Evolutionary conservation across 1,140 invertebrate genomes (phyloP), one percentile per base, ranked within the genome.

Genomic region (Drosophila insularis): DNA sequence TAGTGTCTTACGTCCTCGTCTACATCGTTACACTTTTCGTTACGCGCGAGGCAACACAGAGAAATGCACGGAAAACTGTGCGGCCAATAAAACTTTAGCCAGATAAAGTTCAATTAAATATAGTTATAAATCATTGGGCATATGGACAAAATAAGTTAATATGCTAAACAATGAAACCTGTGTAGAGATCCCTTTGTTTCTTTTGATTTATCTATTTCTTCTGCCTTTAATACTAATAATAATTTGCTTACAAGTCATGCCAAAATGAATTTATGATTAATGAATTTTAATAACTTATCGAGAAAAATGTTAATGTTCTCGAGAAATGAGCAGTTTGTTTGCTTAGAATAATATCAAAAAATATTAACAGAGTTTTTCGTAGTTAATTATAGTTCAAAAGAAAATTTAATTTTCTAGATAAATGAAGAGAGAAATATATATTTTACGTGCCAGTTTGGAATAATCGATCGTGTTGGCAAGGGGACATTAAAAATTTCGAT

Each of bases 51-150:
- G 71, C 79, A 32, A 37, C 5, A 54, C 13, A 31, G 19, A 46
- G 58, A 50, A 21, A 50, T 50, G 43, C 14, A 7, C 19, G 43
- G 4, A 17, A 17, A 43, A 27, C 13, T 43, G 7, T 13, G 8
- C n/a, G 17, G 6, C 40, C 32, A 35, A 35, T 35, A 35, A 31
- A 68, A 56, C 40, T 35, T 65, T 58, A 61, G 58, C 31, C 67
- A 78, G 74, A 85, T 74, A 50, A 62, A 80, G 77, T 80, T 80
- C 70, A 85, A 85, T 84, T 73, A 71, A 84, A 77, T 63, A 54
- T 46, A 69, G 43, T 70, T 77, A 68, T 87, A 76, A 73, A 81
- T 87, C 78, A 87, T 54, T 55, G 60, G 46, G 7, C 67, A 71
- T 70, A 71, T 78, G 63, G 60, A 37, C 21, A 39, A 32, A 11